phyloP scores from a whole-genome alignment of 2,797 vertebrate genomes.

The Rousettus madagascariensis region DNA sequence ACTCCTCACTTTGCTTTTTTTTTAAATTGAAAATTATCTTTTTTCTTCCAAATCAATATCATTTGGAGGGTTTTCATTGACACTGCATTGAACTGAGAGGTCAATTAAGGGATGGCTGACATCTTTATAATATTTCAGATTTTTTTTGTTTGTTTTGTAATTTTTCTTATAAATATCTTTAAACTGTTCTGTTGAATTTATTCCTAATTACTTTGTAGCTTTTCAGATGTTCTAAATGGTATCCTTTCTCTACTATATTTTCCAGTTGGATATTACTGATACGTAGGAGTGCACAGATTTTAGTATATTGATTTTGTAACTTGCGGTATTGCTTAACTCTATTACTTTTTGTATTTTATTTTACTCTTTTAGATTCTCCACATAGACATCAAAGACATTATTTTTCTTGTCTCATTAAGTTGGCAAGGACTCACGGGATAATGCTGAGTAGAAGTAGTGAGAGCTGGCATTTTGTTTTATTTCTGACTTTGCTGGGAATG shows the following conservation, averaged over 20 bases:
- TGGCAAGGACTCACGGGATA: background rate
- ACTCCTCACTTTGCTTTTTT: background rate
- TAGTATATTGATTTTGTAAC: background rate
- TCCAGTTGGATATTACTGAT: background rate
- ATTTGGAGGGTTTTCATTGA: background rate
- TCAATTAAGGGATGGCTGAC: background rate
- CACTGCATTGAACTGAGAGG: background rate
- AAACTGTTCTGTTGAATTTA: background rate
- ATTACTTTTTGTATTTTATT: background rate
- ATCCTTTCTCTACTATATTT: background rate
- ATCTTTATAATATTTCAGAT: background rate
- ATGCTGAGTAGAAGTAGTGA: background rate
- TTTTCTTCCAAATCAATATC: background rate
- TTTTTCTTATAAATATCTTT: background rate
- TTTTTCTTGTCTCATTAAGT: background rate
- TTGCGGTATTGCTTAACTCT: background rate
- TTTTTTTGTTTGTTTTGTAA: background rate
- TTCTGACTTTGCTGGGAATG: background rate
- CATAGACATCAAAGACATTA: background rate
- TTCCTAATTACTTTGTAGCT: background rate
- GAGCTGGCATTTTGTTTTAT: background rate
- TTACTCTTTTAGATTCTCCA: constrained; percentile 13
- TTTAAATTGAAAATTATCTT: background rate
- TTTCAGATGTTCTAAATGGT: background rate
- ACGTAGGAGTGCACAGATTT: background rate